These are phyloP conservation scores for Mesocricetus auratus DNA, from an alignment of 2,113 vertebrate genomes.

Conservation along the genomic window DNA sequence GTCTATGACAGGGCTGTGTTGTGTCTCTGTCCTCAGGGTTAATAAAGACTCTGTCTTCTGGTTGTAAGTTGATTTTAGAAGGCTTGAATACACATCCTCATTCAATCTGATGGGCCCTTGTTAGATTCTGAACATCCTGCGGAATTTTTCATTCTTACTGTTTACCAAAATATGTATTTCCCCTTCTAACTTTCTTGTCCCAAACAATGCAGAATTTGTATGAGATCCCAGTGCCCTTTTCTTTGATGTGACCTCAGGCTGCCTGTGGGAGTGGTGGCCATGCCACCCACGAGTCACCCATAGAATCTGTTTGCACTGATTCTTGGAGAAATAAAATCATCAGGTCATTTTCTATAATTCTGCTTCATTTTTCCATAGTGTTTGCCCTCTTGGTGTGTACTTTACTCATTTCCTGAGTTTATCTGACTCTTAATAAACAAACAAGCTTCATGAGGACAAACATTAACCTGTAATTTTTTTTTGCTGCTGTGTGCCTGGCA, in stretches of 20 bases:
- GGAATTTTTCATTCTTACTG: not conserved
- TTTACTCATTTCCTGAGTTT: not conserved
- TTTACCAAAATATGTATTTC: not conserved
- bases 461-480: no score
- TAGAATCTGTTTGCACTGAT: not conserved
- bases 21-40: not conserved
- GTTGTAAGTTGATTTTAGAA: not conserved
- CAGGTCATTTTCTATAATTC: not conserved
- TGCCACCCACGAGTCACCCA: not conserved
- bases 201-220: not conserved
- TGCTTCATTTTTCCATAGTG: not conserved
- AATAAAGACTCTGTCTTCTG: not conserved
- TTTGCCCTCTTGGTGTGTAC: not conserved
- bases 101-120: not conserved
- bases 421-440: not conserved
- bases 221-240: not conserved
- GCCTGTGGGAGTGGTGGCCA: not conserved
- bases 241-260: not conserved
- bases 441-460: not conserved
- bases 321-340: not conserved
- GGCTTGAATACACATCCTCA: not conserved
- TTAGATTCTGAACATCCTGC: constrained; percentile 3
- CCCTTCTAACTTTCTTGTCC: not conserved
- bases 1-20: not conserved
- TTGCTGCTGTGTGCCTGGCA: not conserved